Base-by-base conservation (phyloP, 2,888 invertebrate species). In the Hololepta plana region DNA sequence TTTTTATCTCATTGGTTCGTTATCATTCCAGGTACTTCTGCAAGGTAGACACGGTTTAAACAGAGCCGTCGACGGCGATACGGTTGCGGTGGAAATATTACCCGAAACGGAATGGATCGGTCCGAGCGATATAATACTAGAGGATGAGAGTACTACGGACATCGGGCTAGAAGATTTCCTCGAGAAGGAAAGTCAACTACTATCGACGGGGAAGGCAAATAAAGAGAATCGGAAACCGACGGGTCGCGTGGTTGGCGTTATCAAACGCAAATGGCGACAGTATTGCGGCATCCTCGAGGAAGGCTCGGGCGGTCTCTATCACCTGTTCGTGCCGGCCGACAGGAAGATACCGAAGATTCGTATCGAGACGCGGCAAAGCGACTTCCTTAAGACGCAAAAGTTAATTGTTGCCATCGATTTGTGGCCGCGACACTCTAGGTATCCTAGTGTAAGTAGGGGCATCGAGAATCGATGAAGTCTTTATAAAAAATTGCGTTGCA, bases 331-430 rank as follows among this genome's bases (percentile, higher is more conserved):
- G 2, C 93, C 98, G 12, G 87, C 95, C 0, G 95, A 98, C 48
- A 71, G 77, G 32, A 75, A 82, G 38, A 82, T 96, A 31, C 96
- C 98, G 0, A 81, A 88, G 51, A 81, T 98, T 21, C 67, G 93
- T 15, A 88, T 98, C 27, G 95, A 98, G 54, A 96, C 95, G 0
- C 64, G 93, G 2, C 93, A 95, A 54, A 73, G 85, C 1, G 79
- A 77, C 28, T 59, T 68, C 31, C 58, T 95, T 28, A 67, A 67
- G 10, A 70, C 72, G 16, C 87, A 93, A 47, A 70, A 93, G 31
- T 82, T 98, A 23, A 75, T 98, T 8, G 95, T 96, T 0, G 84
- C 90, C 1, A 82, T 98, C 20, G 98, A 98, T 59, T 76, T 77
- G 3, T 98, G 98, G 98, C 93, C 95, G 0, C 60, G 84, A 26